Conservation (phyloP, 2,113 vertebrate genomes). For the Etheostoma spectabile region DNA sequence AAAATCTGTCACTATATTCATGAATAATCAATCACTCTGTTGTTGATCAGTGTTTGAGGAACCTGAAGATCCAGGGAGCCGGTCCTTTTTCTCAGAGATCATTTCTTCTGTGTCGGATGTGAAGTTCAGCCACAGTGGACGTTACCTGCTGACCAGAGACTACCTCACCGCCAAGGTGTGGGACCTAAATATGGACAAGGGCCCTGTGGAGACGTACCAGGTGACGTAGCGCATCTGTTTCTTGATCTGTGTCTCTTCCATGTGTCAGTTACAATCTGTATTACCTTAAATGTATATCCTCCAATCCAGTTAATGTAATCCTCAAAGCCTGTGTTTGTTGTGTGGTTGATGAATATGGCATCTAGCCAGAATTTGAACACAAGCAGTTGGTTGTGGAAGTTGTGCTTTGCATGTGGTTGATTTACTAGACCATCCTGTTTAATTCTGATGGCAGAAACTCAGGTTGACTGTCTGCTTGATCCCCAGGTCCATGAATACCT, state of each 20-base stretch:
- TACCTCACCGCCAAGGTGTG: slow-evolving; percentile 87
- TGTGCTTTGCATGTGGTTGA: not conserved
- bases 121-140: slow-evolving; percentile 86
- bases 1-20: not conserved
- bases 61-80: slow-evolving; percentile 84
- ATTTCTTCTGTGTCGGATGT: slow-evolving; percentile 86
- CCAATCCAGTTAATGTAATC: not conserved
- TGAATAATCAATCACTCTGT: slow-evolving; percentile 5
- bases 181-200: slow-evolving; percentile 86
- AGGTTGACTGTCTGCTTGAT: slow-evolving; percentile 24
- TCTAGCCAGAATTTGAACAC: not conserved
- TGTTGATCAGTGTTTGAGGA: slow-evolving; percentile 82
- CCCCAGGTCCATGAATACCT: slow-evolving; percentile 85
- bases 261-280: not conserved
- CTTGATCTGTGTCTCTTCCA: not conserved
- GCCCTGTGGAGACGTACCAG: slow-evolving; percentile 85
- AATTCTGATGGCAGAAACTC: not conserved
- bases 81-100: slow-evolving; percentile 86
- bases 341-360: not conserved
- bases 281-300: not conserved
- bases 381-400: not conserved
- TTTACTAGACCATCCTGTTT: not conserved
- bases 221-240: slow-evolving; percentile 48
- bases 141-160: slow-evolving; percentile 86
- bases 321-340: not conserved